Evolutionary conservation across 2,113 vertebrate species (phyloP).

Genomic region (Rutilus rutilus): DNA sequence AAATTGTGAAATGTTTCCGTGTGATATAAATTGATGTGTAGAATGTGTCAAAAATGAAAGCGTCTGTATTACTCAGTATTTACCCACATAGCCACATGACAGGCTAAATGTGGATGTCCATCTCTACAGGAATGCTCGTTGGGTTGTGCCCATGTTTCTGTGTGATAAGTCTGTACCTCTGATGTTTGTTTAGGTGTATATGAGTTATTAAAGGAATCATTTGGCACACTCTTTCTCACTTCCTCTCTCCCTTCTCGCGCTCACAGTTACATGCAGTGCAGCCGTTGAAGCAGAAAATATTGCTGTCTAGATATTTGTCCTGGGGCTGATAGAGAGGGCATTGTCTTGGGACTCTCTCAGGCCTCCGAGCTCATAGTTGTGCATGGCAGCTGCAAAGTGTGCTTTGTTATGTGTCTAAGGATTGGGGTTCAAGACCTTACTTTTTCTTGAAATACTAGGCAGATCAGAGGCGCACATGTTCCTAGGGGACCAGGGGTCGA

Average conservation of each 20-base stretch:
- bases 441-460: constrained; percentile 90
- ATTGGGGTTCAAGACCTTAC: constrained; percentile 90
- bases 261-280: constrained; percentile 81
- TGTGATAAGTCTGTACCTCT: constrained; percentile 66
- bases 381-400: constrained; percentile 91
- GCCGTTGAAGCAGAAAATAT: constrained; percentile 92
- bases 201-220: constrained; percentile 98
- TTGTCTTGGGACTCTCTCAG: constrained; percentile 90
- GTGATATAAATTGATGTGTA: neutral
- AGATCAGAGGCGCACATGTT: constrained; percentile 88
- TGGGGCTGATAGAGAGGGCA: constrained; percentile 91
- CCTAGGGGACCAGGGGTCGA: constrained; percentile 82
- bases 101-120: neutral
- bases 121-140: constrained; percentile 73
- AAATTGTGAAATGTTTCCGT: no score
- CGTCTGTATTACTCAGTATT: neutral
- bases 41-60: neutral
- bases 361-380: constrained; percentile 84
- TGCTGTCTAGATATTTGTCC: constrained; percentile 96
- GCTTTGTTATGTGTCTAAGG: constrained; percentile 92
- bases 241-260: constrained; percentile 31
- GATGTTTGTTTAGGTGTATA: constrained; percentile 98
- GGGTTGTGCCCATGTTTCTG: constrained; percentile 82
- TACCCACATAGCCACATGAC: neutral
- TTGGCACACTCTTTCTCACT: constrained; percentile 79